Base-by-base conservation (phyloP, 2,797 vertebrate genomes). In the Anguilla marmorata region DNA sequence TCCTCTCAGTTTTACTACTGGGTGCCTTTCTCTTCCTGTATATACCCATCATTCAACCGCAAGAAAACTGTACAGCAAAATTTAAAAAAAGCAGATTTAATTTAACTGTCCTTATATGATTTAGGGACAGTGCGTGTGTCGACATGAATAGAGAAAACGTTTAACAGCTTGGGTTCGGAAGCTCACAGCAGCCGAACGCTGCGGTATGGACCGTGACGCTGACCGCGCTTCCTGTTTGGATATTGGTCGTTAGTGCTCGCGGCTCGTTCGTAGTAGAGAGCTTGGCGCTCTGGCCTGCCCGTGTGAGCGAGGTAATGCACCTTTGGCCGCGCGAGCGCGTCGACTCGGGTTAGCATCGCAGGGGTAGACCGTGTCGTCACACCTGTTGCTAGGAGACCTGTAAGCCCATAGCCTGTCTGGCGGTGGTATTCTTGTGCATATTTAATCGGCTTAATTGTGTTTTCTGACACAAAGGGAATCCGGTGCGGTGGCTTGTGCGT, bases 321-420 rank as follows among this genome's bases (percentile, higher is more conserved):
- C 86, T 90, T 88, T 88, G 33, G 37, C 50, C 84, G 58, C 60
- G 84, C 52, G 24, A 50, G 21, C 63, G 27, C 60, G 48, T 48
- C 16, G 33, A 12, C 84, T 88, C 56, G 79, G 69, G 87, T 45
- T 88, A 52, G 85, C 50, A 27, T 84, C 86, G 50, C 72, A 58
- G 76, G 89, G 89, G 93, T 92, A 95, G 94, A 94, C 94, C 94
- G 94, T 95, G 95, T 95, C 94, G 89, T 93, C 93, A 90, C 95
- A 96, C 95, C 94, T 97, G 96, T 97, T 97, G 96, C 96, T 96
- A 96, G 95, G 97, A 97, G 93, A 97, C 94, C 92, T 93, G 86
- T 93, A 97, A 96, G 94, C 96, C 95, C 93, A 95, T 96, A 96
- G 95, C 95, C 95, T 95, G 95, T 95, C 96, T 95, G 95, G 92